Evolutionary conservation across 2,797 vertebrate genomes (phyloP).

Genomic region (Tenualosa ilisha): DNA sequence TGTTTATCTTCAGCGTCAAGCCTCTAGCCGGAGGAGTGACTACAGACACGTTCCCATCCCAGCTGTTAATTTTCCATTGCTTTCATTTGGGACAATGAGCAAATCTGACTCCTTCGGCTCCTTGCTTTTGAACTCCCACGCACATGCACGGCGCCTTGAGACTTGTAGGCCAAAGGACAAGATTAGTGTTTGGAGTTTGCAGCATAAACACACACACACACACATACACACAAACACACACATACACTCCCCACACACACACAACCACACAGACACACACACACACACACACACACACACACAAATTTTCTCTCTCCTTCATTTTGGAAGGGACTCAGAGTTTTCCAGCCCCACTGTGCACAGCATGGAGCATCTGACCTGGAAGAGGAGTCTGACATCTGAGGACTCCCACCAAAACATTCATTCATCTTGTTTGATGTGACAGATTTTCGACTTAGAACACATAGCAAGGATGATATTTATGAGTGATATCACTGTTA

Average conservation of each 20-base stretch:
- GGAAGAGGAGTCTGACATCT: background rate
- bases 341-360: background rate
- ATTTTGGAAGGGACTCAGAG: background rate
- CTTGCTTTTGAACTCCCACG: conserved; percentile 3
- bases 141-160: background rate
- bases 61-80: background rate
- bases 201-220: background rate
- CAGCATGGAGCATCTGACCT: background rate
- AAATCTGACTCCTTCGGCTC: background rate
- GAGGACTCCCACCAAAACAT: background rate
- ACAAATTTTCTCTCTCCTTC: background rate
- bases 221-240: too few relatives aligned
- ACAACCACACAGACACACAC: too few relatives aligned
- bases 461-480: background rate
- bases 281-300: too few relatives aligned
- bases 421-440: conserved; percentile 25
- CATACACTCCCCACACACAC: too few relatives aligned
- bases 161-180: conserved; percentile 1
- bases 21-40: background rate
- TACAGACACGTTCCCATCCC: background rate
- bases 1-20: conserved; percentile 37
- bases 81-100: background rate
- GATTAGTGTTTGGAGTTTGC: background rate
- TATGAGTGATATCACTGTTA: background rate
- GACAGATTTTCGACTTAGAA: background rate